phyloP scores from a whole-genome alignment of 1,140 invertebrate species.

The Brachionus plicatilis region DNA sequence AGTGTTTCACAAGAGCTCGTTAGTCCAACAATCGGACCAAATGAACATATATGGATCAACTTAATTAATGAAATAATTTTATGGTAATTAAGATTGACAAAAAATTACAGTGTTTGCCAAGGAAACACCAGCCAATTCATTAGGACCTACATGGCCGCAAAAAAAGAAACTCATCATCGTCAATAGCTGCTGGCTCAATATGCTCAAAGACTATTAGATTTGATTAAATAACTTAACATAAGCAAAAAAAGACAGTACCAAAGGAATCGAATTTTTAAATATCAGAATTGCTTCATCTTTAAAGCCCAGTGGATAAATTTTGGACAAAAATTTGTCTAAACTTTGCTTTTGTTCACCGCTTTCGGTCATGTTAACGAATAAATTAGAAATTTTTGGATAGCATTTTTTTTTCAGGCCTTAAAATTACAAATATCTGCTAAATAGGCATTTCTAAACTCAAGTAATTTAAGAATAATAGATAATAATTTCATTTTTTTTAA shows the following conservation, averaged over 20 bases:
- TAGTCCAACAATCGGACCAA: background rate
- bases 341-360: background rate
- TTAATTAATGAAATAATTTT: background rate
- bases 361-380: background rate
- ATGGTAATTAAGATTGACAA: background rate
- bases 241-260: background rate
- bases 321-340: background rate
- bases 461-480: background rate
- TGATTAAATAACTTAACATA: too few relatives aligned
- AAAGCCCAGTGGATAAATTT: background rate
- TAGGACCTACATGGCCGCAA: slow-evolving; percentile 1
- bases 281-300: background rate
- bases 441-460: background rate
- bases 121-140: background rate
- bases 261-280: background rate
- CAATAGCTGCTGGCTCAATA: background rate
- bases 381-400: background rate
- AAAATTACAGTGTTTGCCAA: background rate
- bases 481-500: background rate
- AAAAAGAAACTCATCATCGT: slow-evolving; percentile 28
- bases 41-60: background rate
- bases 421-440: background rate
- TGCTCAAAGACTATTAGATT: background rate
- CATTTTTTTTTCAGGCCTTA: background rate
- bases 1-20: background rate